Conservation (phyloP, 2,888 invertebrate genomes). For the Cephus spinipes region DNA sequence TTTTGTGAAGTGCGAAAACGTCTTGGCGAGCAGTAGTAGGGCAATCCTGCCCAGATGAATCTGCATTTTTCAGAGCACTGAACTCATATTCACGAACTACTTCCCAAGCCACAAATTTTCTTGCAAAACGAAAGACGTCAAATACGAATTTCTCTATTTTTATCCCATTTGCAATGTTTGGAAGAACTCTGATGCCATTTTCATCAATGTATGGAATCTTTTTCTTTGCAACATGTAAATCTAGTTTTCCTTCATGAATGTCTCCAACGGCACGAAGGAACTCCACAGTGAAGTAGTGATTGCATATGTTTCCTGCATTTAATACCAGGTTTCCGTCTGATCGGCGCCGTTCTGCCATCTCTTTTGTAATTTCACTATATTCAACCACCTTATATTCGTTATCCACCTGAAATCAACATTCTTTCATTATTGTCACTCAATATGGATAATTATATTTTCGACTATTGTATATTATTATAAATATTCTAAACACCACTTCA, state of each 20-base stretch:
- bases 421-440: constrained; percentile 48
- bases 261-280: constrained; percentile 83
- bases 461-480: neutral
- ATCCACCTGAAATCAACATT: constrained; percentile 72
- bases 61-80: constrained; percentile 95
- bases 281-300: constrained; percentile 93
- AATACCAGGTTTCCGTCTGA: constrained; percentile 86
- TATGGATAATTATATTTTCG: neutral
- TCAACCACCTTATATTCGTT: constrained; percentile 94
- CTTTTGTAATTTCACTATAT: constrained; percentile 94
- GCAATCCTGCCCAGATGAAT: constrained; percentile 89
- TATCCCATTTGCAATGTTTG: constrained; percentile 91
- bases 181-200: constrained; percentile 78
- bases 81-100: constrained; percentile 93
- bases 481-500: neutral
- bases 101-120: constrained; percentile 93
- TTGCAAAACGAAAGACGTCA: constrained; percentile 95
- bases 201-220: constrained; percentile 90
- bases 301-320: constrained; percentile 97
- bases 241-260: constrained; percentile 80
- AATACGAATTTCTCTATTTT: constrained; percentile 99
- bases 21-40: constrained; percentile 88
- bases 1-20: constrained; percentile 80
- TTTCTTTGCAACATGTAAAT: constrained; percentile 96
- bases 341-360: constrained; percentile 85